Base-by-base conservation (phyloP, 2,113 vertebrate species). In the Cyprinodon brontotheroides region DNA sequence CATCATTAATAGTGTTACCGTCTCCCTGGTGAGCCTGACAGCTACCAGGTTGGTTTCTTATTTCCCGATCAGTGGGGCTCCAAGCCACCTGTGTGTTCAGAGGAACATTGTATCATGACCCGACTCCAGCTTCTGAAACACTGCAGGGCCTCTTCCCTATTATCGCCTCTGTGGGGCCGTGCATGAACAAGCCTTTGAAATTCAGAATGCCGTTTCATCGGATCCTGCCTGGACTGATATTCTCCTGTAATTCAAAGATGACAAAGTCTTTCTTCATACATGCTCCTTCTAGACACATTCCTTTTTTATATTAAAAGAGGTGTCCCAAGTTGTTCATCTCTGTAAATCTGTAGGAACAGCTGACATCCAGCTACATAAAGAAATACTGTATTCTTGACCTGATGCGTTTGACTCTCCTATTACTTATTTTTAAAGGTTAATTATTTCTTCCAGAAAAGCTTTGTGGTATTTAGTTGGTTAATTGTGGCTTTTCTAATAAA, bases 31-130 rank as follows among this genome's bases (percentile, higher is more conserved):
- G 86, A 80, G 75, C 74, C 80, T 74, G 66, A 82, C 78, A 66
- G 65, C 64, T 43, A 62, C 45, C 73, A 66, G 53, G 47, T 73
- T 61, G 65, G 73, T 50, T 61, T 82, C 79, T 67, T 86, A 85
- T 89, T 85, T 89, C 78, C 85, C 47, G 74, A 86, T 77, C 89
- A 78, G 82, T 70, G 74, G 89, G 87, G 50, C 43, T 79, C 65
- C 64, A 0, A 74, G 63, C 64, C 76, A 77, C 74, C 70, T 80
- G 78, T 41, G 29, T 70, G 48, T 69, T 80, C 73, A 71, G 74
- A 76, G 15, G 65, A 76, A 70, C 71, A 50, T 73, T 75, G 65
- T 72, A 77, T 40, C 1, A n/a, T 65, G 70, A 79, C 74, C 57
- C 64, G 47, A 81, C 75, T 68, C 2, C 29, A 76, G 66, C 83